Evolutionary conservation across 2,888 invertebrate genomes (phyloP).

Genomic region (Melinopterus prodromus): DNA sequence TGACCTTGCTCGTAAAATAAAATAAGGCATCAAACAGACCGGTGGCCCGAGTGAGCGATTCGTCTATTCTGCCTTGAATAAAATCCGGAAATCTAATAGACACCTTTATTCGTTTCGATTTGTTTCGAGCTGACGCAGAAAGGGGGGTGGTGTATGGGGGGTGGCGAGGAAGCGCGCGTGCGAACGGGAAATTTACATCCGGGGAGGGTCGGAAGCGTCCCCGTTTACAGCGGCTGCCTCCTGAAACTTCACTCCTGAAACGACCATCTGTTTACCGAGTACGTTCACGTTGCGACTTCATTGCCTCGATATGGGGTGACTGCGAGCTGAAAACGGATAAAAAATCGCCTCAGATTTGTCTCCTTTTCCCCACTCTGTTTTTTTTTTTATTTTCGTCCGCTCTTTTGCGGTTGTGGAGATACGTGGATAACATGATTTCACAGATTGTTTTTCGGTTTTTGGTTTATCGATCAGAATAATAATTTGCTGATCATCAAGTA

Average conservation of each 20-base stretch:
- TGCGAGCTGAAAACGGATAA: neutral
- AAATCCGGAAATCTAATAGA: constrained; percentile 16
- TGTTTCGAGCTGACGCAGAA: constrained; percentile 16
- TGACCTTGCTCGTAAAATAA: constrained; percentile 4
- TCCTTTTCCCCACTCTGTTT: neutral
- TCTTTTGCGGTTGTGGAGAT: neutral
- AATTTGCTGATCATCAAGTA: neutral
- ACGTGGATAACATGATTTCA: neutral
- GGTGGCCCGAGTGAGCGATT: neutral
- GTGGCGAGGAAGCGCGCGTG: neutral
- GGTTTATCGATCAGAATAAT: neutral
- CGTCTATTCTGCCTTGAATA: neutral
- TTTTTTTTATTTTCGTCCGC: neutral
- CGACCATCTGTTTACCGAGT: constrained; percentile 13
- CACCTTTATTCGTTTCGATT: constrained; percentile 14
- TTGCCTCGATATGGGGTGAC: constrained; percentile 10
- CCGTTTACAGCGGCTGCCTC: neutral
- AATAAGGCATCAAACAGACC: neutral
- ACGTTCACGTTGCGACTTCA: constrained; percentile 19
- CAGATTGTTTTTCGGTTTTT: neutral
- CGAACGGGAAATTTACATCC: neutral
- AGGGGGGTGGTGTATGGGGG: neutral
- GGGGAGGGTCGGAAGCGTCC: constrained; percentile 6
- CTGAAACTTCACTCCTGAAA: neutral
- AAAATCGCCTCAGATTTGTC: neutral